Base-by-base conservation (phyloP, 23 tunicate species). In the Styela plicata region DNA sequence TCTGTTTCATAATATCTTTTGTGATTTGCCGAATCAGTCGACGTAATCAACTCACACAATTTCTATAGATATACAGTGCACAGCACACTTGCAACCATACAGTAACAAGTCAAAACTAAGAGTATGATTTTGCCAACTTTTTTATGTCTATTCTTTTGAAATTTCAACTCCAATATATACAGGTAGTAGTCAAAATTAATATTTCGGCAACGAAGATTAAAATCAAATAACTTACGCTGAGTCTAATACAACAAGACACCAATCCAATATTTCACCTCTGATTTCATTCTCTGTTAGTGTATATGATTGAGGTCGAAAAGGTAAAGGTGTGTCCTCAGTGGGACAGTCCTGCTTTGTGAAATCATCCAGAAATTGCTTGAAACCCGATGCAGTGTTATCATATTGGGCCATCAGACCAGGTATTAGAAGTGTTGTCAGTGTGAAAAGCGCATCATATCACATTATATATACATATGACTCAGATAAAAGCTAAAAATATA, bases 261-360 rank as follows among this genome's bases (percentile, higher is more conserved):
- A 33, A 62, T 82, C 86, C 63, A 67, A 30, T 30, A 87, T 64
- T 30, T 89, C 94, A 20, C 85, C 94, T 73, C 84, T 69, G 2
- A 89, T 35, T 16, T 89, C 94, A 62, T 80, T 80, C 68, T 84
- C 69, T 28, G 74, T 89, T 16, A 84, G 65, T 18, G 62, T 31
- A n/a, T 63, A 76, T 36, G 74, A 74, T 34, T 63, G 83, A 23
- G 84, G 62, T 36, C 94, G 88, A 66, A 89, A 84, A 34, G 94
- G 94, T 77, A 89, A 66, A 29, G 70, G 74, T 64, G 64, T 77
- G 74, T 84, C 79, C 17, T 76, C 81, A 44, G 53, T 44, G 13
- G 81, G 81, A 53, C 63, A 36, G 7, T 36, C 33, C 65, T 37
- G 36, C 29, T 28, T 76, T 22, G 81, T n/a, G 64, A 37, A 76